Percentiles rank a stretch among this genome's conserved stretches.
These are phyloP conservation scores for Whitmania pigra DNA, from an alignment of 1,140 invertebrate species.

Conservation along the genomic window DNA sequence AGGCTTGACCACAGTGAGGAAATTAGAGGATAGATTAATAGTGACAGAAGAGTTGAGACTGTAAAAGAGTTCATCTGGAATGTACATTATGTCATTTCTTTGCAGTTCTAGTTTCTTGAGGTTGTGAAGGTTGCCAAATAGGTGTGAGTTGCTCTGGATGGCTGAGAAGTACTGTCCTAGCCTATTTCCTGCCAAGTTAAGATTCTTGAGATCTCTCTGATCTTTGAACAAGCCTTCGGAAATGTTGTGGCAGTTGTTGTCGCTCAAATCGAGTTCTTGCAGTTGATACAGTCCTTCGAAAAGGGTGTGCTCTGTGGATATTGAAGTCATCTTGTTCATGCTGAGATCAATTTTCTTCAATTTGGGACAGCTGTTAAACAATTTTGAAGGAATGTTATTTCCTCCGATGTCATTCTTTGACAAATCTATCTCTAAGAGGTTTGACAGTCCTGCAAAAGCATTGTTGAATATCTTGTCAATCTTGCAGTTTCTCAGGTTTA, in stretches of 20 bases:
- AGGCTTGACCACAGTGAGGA: not conserved
- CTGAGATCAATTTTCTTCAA: not conserved
- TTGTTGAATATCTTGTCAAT: not conserved
- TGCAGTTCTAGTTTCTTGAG: conserved; percentile 1
- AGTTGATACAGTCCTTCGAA: conserved; percentile 1
- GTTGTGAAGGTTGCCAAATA: not conserved
- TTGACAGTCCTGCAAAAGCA: not conserved
- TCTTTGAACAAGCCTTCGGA: not conserved
- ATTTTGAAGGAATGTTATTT: not conserved
- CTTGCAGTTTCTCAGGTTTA: not conserved
- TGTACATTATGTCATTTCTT: not conserved
- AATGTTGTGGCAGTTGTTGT: not conserved
- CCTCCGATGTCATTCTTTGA: conserved; percentile 2
- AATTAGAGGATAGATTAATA: not conserved
- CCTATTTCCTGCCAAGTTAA: not conserved
- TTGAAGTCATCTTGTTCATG: not conserved
- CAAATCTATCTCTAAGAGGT: not conserved
- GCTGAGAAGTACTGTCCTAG: not conserved
- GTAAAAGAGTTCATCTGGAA: not conserved
- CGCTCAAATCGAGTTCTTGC: not conserved
- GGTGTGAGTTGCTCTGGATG: not conserved
- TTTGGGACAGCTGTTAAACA: not conserved
- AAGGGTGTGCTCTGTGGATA: not conserved
- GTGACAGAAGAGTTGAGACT: not conserved
- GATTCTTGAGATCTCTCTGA: not conserved